Evolutionary conservation across 2,113 vertebrate species (phyloP).

Genomic region (Alligator sinensis): DNA sequence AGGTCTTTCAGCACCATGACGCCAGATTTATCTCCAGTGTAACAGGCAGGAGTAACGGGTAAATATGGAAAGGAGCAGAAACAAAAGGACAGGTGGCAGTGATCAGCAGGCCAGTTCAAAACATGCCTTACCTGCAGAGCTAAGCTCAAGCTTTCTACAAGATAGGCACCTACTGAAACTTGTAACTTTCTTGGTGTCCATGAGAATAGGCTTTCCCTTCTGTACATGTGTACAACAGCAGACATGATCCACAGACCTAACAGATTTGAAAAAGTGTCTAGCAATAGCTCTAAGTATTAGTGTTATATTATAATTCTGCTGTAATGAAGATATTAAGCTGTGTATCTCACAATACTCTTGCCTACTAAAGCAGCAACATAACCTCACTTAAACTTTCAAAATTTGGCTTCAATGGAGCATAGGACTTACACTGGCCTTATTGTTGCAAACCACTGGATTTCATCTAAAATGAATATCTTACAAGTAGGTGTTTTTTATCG

Average conservation of each 20-base stretch:
- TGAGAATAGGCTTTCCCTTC: not conserved
- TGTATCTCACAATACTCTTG: not conserved
- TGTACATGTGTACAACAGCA: not conserved
- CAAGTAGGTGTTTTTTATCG: not conserved
- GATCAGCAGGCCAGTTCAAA: not conserved
- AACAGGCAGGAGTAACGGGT: not conserved
- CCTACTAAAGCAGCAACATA: not conserved
- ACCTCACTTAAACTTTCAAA: not conserved
- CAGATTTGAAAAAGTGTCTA: not conserved
- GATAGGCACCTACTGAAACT: not conserved
- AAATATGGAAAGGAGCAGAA: not conserved
- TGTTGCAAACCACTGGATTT: not conserved
- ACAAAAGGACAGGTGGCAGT: not conserved
- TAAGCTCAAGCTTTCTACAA: not conserved
- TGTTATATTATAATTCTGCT: no score
- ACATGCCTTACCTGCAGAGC: not conserved
- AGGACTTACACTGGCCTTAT: not conserved
- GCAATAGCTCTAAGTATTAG: not conserved
- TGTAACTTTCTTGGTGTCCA: not conserved
- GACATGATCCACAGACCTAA: not conserved
- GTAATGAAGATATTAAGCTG: no score
- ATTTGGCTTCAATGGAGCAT: not conserved
- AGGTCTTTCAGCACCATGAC: not conserved
- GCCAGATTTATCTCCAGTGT: not conserved
- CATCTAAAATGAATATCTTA: not conserved